A percentile compares a stretch with the other conserved stretches of the same genome.
Conservation (phyloP, 2,113 vertebrate genomes). For the Hippocampus abdominalis region DNA sequence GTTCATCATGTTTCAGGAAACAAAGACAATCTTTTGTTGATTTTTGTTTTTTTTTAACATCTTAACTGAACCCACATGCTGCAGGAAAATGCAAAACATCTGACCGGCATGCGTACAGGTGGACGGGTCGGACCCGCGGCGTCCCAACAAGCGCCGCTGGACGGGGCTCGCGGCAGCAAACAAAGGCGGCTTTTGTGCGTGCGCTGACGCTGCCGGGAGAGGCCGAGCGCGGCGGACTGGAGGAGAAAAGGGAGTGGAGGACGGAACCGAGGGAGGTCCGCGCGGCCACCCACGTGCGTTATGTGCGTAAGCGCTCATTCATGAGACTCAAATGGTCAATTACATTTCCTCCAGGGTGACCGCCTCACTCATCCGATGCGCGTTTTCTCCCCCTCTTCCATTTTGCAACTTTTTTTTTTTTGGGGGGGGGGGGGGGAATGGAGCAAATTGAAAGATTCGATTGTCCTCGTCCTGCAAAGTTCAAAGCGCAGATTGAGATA, state of each 20-base stretch:
- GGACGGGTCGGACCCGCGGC: constrained; percentile 35
- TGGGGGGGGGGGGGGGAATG: neutral
- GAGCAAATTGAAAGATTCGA: constrained; percentile 3
- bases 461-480: constrained; percentile 28
- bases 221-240: constrained; percentile 23
- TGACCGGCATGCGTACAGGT: constrained; percentile 56
- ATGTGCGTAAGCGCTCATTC: constrained; percentile 41
- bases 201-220: constrained; percentile 44
- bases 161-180: constrained; percentile 32
- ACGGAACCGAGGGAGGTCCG: constrained; percentile 39
- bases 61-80: constrained; percentile 10
- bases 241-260: constrained; percentile 51
- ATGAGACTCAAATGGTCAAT: constrained; percentile 31
- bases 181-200: constrained; percentile 60
- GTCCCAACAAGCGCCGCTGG: constrained; percentile 34
- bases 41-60: neutral
- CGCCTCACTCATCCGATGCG: neutral
- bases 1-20: constrained; percentile 17
- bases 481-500: constrained; percentile 61
- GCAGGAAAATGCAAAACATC: constrained; percentile 30
- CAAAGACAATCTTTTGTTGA: neutral
- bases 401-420: neutral
- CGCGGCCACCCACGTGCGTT: constrained; percentile 59
- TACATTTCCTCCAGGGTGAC: neutral
- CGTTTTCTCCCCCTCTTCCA: neutral